Evolutionary conservation across 2,888 invertebrate genomes (phyloP).

Genomic region (Cheiracanthium punctorium): DNA sequence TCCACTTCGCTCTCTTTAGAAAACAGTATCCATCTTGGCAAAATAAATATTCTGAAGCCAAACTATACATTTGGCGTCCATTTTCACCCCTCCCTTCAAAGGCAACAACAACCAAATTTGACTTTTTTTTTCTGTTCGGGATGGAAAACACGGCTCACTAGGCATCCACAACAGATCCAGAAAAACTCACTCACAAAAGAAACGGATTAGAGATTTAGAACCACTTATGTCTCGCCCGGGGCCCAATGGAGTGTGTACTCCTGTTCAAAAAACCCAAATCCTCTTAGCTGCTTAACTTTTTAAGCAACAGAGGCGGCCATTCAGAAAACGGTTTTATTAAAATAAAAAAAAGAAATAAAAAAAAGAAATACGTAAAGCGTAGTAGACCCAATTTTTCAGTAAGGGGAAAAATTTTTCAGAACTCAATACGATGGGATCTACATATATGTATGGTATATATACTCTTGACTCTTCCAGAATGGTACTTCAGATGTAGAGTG

Average conservation of each 20-base stretch:
- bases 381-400: not conserved
- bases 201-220: constrained; percentile 3
- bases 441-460: not conserved
- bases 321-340: not conserved
- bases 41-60: no score
- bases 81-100: not conserved
- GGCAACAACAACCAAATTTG: constrained; percentile 1
- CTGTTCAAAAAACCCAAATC: not conserved
- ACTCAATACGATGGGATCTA: not conserved
- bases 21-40: no score
- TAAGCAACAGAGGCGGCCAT: not conserved
- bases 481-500: not conserved
- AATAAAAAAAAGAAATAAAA: no score
- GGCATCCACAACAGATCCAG: not conserved
- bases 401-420: not conserved
- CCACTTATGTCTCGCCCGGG: constrained; percentile 7
- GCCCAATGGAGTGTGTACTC: not conserved
- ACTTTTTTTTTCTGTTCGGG: no score
- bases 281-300: constrained; percentile 8
- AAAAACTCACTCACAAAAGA: not conserved
- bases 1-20: no score
- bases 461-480: not conserved
- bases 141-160: not conserved
- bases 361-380: no score
- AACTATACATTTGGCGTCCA: not conserved